These are phyloP conservation scores for Lineus longissimus DNA, from an alignment of 1,140 invertebrate genomes.

Conservation along the genomic window DNA sequence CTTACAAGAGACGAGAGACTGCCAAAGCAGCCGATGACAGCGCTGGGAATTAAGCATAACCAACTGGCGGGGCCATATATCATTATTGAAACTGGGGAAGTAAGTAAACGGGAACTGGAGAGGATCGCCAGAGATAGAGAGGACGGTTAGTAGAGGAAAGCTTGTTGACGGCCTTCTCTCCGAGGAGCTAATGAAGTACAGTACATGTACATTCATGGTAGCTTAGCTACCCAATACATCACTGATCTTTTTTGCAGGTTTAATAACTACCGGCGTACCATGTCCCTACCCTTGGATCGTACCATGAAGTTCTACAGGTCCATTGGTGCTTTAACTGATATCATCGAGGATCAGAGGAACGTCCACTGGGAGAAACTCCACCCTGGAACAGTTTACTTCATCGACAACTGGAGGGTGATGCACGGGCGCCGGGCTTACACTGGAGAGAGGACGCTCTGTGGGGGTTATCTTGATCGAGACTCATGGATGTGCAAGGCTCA, in stretches of 20 bases:
- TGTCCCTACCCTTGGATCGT: constrained; percentile 55
- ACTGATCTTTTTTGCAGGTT: constrained; percentile 36
- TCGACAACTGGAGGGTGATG: constrained; percentile 73
- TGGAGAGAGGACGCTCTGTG: constrained; percentile 42
- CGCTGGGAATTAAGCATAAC: no score
- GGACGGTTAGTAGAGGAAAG: no score
- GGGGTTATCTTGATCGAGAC: constrained; percentile 31
- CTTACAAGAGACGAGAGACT: no score
- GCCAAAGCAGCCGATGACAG: no score
- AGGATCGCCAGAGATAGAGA: no score
- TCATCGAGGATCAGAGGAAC: constrained; percentile 56
- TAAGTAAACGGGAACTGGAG: no score
- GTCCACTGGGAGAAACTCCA: constrained; percentile 62
- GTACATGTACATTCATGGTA: no score
- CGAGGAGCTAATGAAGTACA: no score
- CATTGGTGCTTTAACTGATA: constrained; percentile 59
- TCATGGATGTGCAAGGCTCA: constrained; percentile 32
- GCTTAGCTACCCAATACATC: no score
- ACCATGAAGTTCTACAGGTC: constrained; percentile 62
- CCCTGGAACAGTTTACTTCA: constrained; percentile 65
- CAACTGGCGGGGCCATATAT: no score
- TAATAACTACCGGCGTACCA: constrained; percentile 67
- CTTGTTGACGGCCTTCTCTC: no score
- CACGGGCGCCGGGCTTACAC: constrained; percentile 67
- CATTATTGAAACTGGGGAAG: no score